Conservation (phyloP, 2,113 vertebrate species). For the Cinclus mexicanus region DNA sequence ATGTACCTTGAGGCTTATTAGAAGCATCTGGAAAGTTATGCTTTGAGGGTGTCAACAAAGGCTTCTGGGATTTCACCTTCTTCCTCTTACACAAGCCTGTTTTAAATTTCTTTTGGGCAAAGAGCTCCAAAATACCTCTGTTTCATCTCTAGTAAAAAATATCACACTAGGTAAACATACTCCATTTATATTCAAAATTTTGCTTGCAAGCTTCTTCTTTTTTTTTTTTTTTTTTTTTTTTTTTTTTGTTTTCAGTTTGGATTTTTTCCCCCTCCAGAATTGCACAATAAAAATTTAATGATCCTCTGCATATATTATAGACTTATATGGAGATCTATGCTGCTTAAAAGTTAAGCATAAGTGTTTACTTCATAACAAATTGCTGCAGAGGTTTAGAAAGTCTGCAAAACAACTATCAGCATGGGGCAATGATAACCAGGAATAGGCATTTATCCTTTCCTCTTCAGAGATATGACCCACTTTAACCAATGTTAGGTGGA, state of each 20-base stretch:
- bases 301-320: slow-evolving; percentile 1
- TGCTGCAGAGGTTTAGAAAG: neutral
- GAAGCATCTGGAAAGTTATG: neutral
- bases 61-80: neutral
- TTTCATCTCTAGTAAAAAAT: neutral
- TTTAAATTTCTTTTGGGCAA: neutral
- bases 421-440: neutral
- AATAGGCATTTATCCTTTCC: neutral
- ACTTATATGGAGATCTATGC: neutral
- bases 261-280: neutral
- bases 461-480: neutral
- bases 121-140: neutral
- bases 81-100: neutral
- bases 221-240: neutral
- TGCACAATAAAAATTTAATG: slow-evolving; percentile 27
- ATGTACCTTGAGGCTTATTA: neutral
- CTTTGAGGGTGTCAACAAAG: neutral
- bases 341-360: neutral
- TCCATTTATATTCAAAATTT: neutral
- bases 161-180: neutral
- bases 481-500: neutral
- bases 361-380: neutral
- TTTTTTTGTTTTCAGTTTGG: fast-evolving
- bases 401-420: neutral
- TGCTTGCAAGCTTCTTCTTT: neutral